Conservation (phyloP, 2,797 vertebrate species). For the Dicrostonyx torquatus region DNA sequence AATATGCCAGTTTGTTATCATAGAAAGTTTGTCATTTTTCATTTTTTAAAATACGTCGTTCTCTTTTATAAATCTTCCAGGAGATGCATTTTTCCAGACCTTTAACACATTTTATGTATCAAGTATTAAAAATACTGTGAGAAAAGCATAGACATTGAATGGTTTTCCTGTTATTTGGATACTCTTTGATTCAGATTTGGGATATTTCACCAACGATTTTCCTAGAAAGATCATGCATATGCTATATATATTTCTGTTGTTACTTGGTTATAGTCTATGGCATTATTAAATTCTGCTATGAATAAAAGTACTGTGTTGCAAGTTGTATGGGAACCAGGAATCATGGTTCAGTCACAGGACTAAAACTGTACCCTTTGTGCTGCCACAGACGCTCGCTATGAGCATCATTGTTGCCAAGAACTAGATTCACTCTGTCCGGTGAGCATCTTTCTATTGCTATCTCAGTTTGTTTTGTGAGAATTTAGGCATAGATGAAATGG, state of each 20-base stretch:
- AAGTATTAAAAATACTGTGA: not conserved
- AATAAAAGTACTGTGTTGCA: not conserved
- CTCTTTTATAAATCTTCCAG: not conserved
- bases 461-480: slow-evolving; percentile 7
- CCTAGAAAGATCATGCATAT: not conserved
- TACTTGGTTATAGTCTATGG: not conserved
- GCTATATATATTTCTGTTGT: not conserved
- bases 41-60: not conserved
- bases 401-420: not conserved
- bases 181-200: not conserved
- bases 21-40: not conserved
- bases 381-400: not conserved
- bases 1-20: not conserved
- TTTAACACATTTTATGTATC: not conserved
- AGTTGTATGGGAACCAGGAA: not conserved
- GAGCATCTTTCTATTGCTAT: not conserved
- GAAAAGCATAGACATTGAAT: not conserved
- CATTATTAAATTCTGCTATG: not conserved
- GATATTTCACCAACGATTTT: not conserved
- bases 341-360: not conserved
- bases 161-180: not conserved
- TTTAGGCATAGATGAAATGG: not conserved
- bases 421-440: not conserved
- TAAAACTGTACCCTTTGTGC: not conserved
- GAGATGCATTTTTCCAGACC: not conserved